These are phyloP conservation scores for Luidia sarsii DNA, from an alignment of 53 echinoderm and acorn worm species.

Conservation along the genomic window DNA sequence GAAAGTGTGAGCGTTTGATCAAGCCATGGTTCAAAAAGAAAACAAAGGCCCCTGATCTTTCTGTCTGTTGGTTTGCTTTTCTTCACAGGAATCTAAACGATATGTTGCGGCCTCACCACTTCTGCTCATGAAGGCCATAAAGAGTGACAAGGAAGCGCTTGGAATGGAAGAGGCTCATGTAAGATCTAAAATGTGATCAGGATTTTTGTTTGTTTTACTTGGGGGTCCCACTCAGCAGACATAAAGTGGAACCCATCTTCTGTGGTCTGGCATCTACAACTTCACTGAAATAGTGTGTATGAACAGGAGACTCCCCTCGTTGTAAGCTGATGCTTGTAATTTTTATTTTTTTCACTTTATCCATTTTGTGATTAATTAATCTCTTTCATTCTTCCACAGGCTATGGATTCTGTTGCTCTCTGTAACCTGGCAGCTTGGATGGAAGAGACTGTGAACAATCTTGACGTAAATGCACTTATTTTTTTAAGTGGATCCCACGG, in stretches of 20 bases:
- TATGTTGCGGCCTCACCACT: conserved; percentile 79
- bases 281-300: no score
- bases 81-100: conserved; percentile 56
- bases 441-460: no score
- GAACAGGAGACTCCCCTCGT: background rate
- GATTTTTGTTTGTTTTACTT: no score
- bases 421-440: conserved; percentile 65
- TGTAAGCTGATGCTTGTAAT: background rate
- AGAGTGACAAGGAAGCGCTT: conserved; percentile 22
- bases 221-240: no score
- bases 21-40: background rate
- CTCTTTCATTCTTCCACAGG: conserved; percentile 26
- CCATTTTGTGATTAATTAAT: conserved; percentile 10
- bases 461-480: no score
- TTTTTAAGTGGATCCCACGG: no score
- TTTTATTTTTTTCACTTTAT: no score
- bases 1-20: no score
- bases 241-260: no score
- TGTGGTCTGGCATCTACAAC: no score
- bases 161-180: conserved; percentile 37
- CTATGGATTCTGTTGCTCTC: conserved; percentile 47
- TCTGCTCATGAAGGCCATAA: conserved; percentile 88
- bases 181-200: no score
- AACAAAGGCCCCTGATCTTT: background rate
- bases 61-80: background rate